phyloP scores from a whole-genome alignment of 2,888 invertebrate species.

The Galeruca laticollis region DNA sequence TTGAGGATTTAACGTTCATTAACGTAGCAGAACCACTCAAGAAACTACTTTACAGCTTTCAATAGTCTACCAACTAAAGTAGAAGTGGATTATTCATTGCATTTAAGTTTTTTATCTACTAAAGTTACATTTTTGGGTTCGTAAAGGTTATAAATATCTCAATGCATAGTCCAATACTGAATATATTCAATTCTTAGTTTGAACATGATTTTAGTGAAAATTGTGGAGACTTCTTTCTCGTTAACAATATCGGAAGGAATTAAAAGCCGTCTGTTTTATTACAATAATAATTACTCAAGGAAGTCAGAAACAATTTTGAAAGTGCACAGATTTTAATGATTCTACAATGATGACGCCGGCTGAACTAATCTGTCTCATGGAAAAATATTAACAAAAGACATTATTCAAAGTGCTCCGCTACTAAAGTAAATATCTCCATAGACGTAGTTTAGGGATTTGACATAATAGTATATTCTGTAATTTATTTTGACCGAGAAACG shows the following conservation, averaged over 20 bases:
- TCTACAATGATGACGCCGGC: background rate
- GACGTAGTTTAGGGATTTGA: background rate
- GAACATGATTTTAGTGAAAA: background rate
- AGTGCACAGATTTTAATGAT: constrained; percentile 20
- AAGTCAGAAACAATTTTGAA: constrained; percentile 20
- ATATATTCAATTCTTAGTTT: background rate
- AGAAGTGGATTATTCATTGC: constrained; percentile 26
- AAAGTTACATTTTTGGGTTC: background rate
- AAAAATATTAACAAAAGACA: constrained; percentile 28
- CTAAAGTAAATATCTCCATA: background rate
- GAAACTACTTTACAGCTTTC: constrained; percentile 36
- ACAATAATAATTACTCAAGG: constrained; percentile 16
- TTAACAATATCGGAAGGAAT: background rate
- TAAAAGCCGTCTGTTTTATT: constrained; percentile 1
- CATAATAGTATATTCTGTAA: background rate
- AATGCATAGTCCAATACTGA: too few species aligned
- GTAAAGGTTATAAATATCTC: background rate
- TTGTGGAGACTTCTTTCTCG: background rate
- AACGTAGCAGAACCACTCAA: constrained; percentile 37
- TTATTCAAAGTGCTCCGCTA: constrained; percentile 28
- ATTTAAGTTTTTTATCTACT: background rate
- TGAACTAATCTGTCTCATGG: constrained; percentile 27
- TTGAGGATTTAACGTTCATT: constrained; percentile 36
- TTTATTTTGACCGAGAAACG: too few species aligned
- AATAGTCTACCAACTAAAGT: constrained; percentile 21